Evolutionary conservation across 2,113 vertebrate species (phyloP).

Genomic region (Sinocyclocheilus anshuiensis): DNA sequence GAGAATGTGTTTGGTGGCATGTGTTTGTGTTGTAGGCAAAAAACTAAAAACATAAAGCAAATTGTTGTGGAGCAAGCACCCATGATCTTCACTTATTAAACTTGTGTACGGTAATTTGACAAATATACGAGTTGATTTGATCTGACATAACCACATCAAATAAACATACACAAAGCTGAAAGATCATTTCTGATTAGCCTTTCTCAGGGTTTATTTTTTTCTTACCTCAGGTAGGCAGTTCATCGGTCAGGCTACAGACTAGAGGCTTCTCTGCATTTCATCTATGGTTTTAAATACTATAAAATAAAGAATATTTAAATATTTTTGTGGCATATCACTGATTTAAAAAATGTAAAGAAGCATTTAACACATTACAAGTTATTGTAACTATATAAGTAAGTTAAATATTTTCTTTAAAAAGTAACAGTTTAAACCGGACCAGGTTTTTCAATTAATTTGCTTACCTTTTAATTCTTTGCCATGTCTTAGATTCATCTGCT

Average conservation of each 20-base stretch:
- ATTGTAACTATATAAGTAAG: not conserved
- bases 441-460: not conserved
- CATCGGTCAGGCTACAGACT: not conserved
- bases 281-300: not conserved
- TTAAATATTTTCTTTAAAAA: not conserved
- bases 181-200: not conserved
- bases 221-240: not conserved
- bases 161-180: not conserved
- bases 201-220: not conserved
- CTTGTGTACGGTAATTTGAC: not conserved
- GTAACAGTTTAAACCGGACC: not conserved
- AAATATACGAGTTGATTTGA: not conserved
- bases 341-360: not conserved
- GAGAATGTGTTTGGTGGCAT: conserved; percentile 7
- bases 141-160: not conserved
- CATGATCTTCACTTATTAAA: not conserved
- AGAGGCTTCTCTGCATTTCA: not conserved
- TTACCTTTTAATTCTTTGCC: not conserved
- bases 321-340: not conserved
- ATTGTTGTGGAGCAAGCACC: not conserved
- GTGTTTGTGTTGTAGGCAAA: not conserved
- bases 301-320: not conserved
- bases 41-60: not conserved
- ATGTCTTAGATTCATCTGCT: not conserved
- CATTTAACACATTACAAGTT: not conserved